Conservation (phyloP, 2,113 vertebrate genomes). For the Brevimyrus niger region DNA sequence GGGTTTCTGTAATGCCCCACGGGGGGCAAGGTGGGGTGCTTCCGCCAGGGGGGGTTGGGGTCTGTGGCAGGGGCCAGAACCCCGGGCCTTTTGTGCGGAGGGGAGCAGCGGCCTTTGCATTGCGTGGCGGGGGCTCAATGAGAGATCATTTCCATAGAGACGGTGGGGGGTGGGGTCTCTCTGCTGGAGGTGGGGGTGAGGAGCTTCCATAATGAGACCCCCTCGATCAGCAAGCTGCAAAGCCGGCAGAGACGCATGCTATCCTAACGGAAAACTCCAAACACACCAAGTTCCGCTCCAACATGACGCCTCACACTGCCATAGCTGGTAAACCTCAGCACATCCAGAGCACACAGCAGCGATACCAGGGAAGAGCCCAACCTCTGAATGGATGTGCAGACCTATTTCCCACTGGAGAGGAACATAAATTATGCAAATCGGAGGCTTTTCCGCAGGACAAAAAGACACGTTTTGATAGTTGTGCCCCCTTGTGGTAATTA, state of each 20-base stretch:
- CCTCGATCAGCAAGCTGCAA: not conserved
- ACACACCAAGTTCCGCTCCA: not conserved
- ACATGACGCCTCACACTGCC: not conserved
- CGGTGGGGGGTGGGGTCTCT: constrained; percentile 17
- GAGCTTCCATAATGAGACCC: constrained; percentile 11
- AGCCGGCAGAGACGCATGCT: not conserved
- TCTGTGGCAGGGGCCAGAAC: not conserved
- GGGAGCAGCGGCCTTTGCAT: not conserved
- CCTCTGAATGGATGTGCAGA: not conserved
- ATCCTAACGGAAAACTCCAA: not conserved
- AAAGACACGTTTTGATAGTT: not conserved
- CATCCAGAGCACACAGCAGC: not conserved
- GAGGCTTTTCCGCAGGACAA: not conserved
- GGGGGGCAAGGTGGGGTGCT: not conserved
- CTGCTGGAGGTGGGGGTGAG: constrained; percentile 21
- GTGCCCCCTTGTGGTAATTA: not conserved
- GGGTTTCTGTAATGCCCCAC: not conserved
- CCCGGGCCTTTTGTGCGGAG: not conserved
- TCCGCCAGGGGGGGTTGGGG: not conserved
- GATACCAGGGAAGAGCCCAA: not conserved
- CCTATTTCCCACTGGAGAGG: not conserved
- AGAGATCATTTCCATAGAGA: constrained; percentile 40
- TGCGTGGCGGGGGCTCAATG: not conserved
- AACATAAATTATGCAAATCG: not conserved
- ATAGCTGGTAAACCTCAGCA: not conserved